Evolutionary conservation across 2,797 vertebrate species (phyloP).

Genomic region (Tragopan temminckii): DNA sequence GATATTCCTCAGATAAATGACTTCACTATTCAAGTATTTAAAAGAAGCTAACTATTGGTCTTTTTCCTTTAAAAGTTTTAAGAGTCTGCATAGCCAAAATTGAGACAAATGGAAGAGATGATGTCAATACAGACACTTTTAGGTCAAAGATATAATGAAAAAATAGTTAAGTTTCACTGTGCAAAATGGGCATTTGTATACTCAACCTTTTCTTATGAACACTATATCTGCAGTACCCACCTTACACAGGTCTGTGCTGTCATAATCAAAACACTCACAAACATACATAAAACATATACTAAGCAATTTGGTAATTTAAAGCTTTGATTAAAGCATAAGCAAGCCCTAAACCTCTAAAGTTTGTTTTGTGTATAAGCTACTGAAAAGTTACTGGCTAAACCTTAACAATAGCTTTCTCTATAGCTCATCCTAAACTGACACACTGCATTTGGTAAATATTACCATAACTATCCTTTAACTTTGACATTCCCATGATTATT

Average conservation of each 20-base stretch:
- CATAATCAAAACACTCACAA: neutral
- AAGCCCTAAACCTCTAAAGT: fast-evolving
- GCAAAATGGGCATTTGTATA: neutral
- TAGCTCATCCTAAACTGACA: neutral
- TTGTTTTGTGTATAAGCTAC: neutral
- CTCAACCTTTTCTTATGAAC: neutral
- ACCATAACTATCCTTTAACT: neutral
- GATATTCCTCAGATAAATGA: neutral
- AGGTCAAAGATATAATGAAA: neutral
- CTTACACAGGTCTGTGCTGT: fast-evolving
- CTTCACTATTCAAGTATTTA: neutral
- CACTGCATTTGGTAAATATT: neutral
- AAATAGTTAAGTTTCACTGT: neutral
- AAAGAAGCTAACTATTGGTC: neutral
- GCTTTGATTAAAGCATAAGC: neutral
- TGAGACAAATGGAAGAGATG: neutral
- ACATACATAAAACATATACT: neutral
- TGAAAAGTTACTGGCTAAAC: neutral
- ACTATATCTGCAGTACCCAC: neutral
- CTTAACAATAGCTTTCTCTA: neutral
- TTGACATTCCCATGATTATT: neutral
- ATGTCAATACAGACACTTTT: neutral
- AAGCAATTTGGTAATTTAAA: neutral
- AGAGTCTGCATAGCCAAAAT: neutral
- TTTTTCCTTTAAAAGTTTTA: neutral